These are phyloP conservation scores for Penaeus chinensis DNA, from an alignment of 1,140 invertebrate genomes.

Conservation along the genomic window DNA sequence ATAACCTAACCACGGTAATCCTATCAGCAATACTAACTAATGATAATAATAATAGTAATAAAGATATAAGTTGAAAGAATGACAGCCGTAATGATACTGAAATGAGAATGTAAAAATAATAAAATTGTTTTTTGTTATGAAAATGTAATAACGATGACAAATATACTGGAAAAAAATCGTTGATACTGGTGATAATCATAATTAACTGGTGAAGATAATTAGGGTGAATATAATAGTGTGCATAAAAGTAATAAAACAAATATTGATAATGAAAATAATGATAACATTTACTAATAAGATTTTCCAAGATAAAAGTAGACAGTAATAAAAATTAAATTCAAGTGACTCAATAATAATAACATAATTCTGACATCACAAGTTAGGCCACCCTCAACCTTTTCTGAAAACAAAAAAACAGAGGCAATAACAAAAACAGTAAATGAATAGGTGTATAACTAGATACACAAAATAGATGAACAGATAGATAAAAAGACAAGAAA, in stretches of 20 bases:
- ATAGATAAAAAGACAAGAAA: neutral
- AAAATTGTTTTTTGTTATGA: no score
- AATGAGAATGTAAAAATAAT: no score
- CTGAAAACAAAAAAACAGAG: no score
- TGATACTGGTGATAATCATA: neutral
- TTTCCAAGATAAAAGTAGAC: neutral
- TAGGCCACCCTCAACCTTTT: neutral
- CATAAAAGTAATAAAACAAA: neutral
- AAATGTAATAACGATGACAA: no score
- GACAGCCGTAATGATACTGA: no score
- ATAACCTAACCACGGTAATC: no score
- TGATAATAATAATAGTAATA: no score
- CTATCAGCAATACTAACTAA: no score
- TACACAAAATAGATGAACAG: neutral
- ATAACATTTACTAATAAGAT: neutral
- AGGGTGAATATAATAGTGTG: neutral
- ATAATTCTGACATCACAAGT: neutral
- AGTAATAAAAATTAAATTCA: neutral
- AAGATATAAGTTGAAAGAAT: no score
- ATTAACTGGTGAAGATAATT: neutral
- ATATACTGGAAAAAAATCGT: no score
- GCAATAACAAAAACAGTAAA: no score
- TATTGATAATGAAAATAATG: constrained; percentile 5
- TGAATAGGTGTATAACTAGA: neutral
- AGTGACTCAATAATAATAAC: no score